These are phyloP conservation scores for Acyrthosiphon pisum DNA, from an alignment of 1,140 invertebrate genomes.

Conservation along the genomic window DNA sequence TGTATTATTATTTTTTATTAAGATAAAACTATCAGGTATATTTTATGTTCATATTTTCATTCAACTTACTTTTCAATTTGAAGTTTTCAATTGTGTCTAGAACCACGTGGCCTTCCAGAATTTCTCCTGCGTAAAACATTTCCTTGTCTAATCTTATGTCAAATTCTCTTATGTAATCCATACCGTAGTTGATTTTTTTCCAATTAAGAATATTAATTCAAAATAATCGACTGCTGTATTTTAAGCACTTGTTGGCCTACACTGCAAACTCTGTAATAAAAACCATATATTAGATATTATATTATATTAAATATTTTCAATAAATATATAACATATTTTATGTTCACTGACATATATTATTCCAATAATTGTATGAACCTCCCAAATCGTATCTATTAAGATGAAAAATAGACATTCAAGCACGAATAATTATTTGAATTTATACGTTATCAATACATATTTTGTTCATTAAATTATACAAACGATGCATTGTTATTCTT, in stretches of 20 bases:
- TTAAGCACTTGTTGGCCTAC: not conserved
- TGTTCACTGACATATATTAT: not conserved
- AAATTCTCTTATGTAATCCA: constrained; percentile 83
- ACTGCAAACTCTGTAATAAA: not conserved
- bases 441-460: not conserved
- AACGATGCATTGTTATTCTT: not conserved
- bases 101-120: constrained; percentile 73
- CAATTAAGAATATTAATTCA: constrained; percentile 1
- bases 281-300: not conserved
- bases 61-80: constrained; percentile 74
- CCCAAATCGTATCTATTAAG: not conserved
- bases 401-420: not conserved
- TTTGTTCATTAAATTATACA: not conserved
- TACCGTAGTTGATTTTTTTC: constrained; percentile 61
- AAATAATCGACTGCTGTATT: not conserved
- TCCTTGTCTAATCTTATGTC: constrained; percentile 80
- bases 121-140: constrained; percentile 80
- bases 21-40: not conserved
- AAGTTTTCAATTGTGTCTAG: constrained; percentile 79
- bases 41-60: not conserved
- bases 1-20: not conserved
- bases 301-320: not conserved
- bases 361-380: not conserved
- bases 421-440: not conserved
- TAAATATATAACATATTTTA: not conserved